A percentile compares a stretch with the other conserved stretches of the same genome.
Conservation (phyloP, 2,888 invertebrate genomes). For the Stegophylla sp. region DNA sequence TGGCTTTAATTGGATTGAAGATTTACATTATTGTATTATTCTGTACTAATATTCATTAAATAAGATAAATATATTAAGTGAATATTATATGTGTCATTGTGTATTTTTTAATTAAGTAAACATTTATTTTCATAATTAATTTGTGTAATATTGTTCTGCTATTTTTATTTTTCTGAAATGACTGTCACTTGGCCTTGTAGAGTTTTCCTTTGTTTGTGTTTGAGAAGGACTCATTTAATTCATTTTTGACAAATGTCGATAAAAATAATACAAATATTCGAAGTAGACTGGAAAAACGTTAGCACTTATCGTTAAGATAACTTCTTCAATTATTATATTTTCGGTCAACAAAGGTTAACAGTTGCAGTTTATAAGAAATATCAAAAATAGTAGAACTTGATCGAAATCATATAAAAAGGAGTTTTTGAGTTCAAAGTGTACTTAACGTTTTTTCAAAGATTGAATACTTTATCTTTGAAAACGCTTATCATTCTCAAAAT, state of each 20-base stretch:
- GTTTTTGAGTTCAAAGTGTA: background rate
- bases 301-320: constrained; percentile 16
- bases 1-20: too few species aligned
- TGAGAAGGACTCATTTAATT: constrained; percentile 17
- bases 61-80: too few species aligned
- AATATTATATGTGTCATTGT: background rate
- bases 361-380: background rate
- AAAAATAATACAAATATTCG: constrained; percentile 22
- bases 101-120: background rate
- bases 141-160: constrained; percentile 8
- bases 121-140: background rate
- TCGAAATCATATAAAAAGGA: constrained; percentile 1
- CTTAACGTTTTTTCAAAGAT: constrained; percentile 22
- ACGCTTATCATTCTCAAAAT: background rate
- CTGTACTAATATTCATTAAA: too few species aligned
- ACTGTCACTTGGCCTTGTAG: constrained; percentile 1
- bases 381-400: background rate
- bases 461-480: background rate
- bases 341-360: constrained; percentile 17
- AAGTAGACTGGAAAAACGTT: background rate
- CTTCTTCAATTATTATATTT: constrained; percentile 32
- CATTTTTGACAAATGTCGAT: background rate
- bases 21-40: too few species aligned
- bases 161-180: constrained; percentile 30
- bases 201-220: constrained; percentile 21